Evolutionary conservation across 1,140 invertebrate species (phyloP).

Genomic region (Drosophila guanche): DNA sequence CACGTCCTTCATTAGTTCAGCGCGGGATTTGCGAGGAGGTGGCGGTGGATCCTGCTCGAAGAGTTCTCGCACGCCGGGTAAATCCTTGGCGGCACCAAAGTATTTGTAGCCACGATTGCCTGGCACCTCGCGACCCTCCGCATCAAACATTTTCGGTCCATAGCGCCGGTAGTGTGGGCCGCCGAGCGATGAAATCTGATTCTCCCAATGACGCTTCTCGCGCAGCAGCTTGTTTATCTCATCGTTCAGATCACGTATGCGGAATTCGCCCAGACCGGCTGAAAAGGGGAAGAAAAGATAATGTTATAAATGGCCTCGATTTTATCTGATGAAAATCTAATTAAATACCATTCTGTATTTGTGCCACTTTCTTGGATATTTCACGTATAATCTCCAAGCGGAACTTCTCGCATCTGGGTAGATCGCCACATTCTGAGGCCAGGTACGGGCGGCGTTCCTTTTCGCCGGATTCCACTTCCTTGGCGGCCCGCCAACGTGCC

Average conservation of each 20-base stretch:
- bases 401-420: slow-evolving; percentile 97
- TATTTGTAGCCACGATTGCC: slow-evolving; percentile 99
- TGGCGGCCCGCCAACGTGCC: slow-evolving; percentile 96
- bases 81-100: slow-evolving; percentile 99
- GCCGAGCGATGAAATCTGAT: slow-evolving; percentile 96
- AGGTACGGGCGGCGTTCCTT: slow-evolving; percentile 95
- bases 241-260: slow-evolving; percentile 98
- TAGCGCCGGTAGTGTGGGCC: slow-evolving; percentile 97
- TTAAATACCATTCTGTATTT: slow-evolving; percentile 96
- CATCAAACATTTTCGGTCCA: slow-evolving; percentile 97
- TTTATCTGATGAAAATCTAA: not conserved
- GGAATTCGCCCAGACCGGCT: slow-evolving; percentile 99
- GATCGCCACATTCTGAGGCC: slow-evolving; percentile 95
- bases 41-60: slow-evolving; percentile 98
- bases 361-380: slow-evolving; percentile 99
- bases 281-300: slow-evolving; percentile 2
- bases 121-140: slow-evolving; percentile 98
- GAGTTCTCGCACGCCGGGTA: slow-evolving; percentile 98
- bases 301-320: not conserved
- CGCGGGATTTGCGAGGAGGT: slow-evolving; percentile 94
- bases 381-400: slow-evolving; percentile 97
- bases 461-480: slow-evolving; percentile 92
- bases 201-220: slow-evolving; percentile 98
- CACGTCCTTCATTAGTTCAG: slow-evolving; percentile 98
- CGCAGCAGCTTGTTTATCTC: slow-evolving; percentile 99